Percentiles rank a stretch among this genome's conserved stretches.
Conservation (phyloP, 2,113 vertebrate genomes). For the Psittacula cyanocephala region DNA sequence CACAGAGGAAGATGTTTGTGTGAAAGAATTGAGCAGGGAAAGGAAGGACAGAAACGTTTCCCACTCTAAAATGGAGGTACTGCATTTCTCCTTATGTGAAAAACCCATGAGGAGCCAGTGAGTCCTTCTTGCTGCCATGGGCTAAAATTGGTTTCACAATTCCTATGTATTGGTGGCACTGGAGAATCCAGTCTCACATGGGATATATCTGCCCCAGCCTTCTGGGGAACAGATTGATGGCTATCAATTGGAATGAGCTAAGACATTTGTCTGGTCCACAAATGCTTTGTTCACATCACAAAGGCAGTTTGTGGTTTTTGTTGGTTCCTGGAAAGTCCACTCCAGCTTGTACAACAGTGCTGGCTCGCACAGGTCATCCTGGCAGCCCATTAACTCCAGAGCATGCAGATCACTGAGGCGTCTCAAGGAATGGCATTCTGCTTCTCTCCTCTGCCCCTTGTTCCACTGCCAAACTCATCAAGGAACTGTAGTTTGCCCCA, state of each 20-base stretch:
- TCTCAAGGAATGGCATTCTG: neutral
- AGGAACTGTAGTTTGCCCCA: neutral
- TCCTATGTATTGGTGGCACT: neutral
- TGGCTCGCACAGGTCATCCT: neutral
- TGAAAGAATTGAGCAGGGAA: neutral
- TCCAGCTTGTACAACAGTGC: neutral
- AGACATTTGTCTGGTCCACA: neutral
- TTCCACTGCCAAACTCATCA: neutral
- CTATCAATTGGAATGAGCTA: neutral
- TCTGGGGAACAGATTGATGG: neutral
- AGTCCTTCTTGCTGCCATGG: neutral
- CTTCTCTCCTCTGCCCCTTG: neutral
- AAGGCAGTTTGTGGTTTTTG: neutral
- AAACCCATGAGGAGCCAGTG: neutral
- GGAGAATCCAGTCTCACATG: neutral
- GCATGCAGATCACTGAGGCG: fast-evolving
- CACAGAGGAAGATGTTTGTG: neutral
- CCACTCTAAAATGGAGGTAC: neutral
- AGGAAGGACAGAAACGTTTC: neutral
- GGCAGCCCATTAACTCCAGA: neutral
- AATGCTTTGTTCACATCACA: neutral
- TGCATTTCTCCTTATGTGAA: neutral
- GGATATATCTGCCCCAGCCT: neutral
- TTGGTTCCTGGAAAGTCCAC: conserved; percentile 13
- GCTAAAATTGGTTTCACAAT: neutral